Evolutionary conservation across 1,140 invertebrate species (phyloP).

Genomic region (Chrysopa pallens): DNA sequence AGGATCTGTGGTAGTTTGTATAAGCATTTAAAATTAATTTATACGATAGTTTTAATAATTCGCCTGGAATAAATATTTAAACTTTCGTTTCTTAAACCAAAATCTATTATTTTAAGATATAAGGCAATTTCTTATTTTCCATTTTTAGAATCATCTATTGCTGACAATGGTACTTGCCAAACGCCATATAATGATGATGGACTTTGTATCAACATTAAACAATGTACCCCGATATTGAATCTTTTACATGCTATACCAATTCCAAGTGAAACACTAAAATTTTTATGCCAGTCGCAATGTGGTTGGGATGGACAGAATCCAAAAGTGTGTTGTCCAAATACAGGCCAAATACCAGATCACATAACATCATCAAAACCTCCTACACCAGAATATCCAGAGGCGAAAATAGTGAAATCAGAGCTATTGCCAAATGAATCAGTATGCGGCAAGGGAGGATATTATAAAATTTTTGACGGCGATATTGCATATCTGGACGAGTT

Average conservation of each 20-base stretch:
- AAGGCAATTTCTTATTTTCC: too few relatives aligned
- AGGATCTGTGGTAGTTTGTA: too few relatives aligned
- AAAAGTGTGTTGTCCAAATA: conserved; percentile 32
- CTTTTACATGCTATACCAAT: too few relatives aligned
- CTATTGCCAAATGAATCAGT: conserved; percentile 10
- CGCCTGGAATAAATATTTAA: too few relatives aligned
- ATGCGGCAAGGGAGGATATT: conserved; percentile 17
- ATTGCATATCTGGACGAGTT: conserved; percentile 24
- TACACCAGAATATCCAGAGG: not conserved
- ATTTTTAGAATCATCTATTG: too few relatives aligned
- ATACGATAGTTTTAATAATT: too few relatives aligned
- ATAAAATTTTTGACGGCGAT: conserved; percentile 23
- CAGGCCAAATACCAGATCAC: too few relatives aligned
- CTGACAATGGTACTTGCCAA: conserved; percentile 11
- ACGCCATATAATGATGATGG: conserved; percentile 18
- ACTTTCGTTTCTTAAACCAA: too few relatives aligned
- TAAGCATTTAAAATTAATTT: too few relatives aligned
- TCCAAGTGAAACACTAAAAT: too few relatives aligned
- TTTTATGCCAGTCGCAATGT: conserved; percentile 26
- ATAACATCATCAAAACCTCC: conserved; percentile 1
- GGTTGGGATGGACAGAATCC: conserved; percentile 28
- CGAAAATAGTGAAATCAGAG: not conserved
- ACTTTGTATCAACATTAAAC: conserved; percentile 19
- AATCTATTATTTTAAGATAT: too few relatives aligned
- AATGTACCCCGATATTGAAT: conserved; percentile 19